Base-by-base conservation (phyloP, 2,797 vertebrate genomes). In the Borostomias antarcticus region DNA sequence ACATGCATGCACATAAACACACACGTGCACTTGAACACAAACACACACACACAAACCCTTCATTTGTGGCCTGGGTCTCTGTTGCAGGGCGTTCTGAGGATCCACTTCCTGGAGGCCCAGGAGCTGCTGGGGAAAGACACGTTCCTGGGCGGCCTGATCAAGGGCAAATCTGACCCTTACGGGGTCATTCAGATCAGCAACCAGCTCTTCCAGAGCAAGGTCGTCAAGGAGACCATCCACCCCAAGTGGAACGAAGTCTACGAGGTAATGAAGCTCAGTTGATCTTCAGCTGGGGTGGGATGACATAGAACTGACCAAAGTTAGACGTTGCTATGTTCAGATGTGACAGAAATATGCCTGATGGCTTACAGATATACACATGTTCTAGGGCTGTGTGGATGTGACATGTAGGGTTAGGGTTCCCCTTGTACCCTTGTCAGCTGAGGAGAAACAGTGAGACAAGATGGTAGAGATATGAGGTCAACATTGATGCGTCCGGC, bases 131-230 rank as follows among this genome's bases (percentile, higher is more conserved):
- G 92, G 2, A 99, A 99, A 83, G 97, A 99, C 69, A 96, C 82
- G 62, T 92, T 94, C 51, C 76, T 99, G 56, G 95, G 96, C 9
- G 96, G 97, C 30, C 85, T 98, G 50, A 92, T 98, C 78, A 98
- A 95, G 82, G 96, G 97, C 23, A 98, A 98, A 82, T 99, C 97
- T 0, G 97, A 99, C 78, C 97, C 97, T 0, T 99, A 98, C 2
- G 96, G 95, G 2, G 86, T 97, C 26, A 80, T 98, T 62, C 89
- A 89, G 69, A 64, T 98, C 0, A 96, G 95, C 58, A 95, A 90
- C 35, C 88, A 96, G 5, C 90, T 95, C 48, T 95, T 96, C 87
- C 91, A 94, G 76, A 98, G 93, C 87, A 96, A 96, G 79, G 92
- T 96, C 77, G 91, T 98, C 82, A 94, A 96, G 69, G 95, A 98